Base-by-base conservation (phyloP, 2,888 invertebrate species). In the Ornithoptera alexandrae region DNA sequence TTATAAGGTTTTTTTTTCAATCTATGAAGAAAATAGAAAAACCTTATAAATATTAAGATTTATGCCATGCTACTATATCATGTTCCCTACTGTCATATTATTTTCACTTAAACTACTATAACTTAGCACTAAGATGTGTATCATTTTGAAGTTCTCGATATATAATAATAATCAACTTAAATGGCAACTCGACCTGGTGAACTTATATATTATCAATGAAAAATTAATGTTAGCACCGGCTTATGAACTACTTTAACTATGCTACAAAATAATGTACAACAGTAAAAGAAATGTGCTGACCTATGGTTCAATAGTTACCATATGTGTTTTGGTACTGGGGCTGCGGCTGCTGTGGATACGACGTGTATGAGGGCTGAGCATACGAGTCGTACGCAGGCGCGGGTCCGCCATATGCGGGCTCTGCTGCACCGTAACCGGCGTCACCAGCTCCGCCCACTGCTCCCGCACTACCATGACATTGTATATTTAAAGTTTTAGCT, bases 281-380 rank as follows among this genome's bases (percentile, higher is more conserved):
- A 46, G 5, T 67, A 46, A 57, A 42, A 57, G 53, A 53, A 57
- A 20, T 60, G 36, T 30, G 30, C 53, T 50, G 36, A 39, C 30
- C 53, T 60, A 30, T 61, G 10, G 7, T 17, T 30, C 53, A 22
- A 76, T 78, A 87, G 88, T 89, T 83, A 92, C 92, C 92, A 79
- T 90, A 90, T 78, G 83, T 89, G 80, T 84, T 86, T 77, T 79
- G 81, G 76, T 91, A 89, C 72, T 86, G 89, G n/a, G 83, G 82
- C 70, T 86, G 89, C 20, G 83, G 82, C 70, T 86, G 85, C 71
- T 84, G 89, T 72, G 90, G 89, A 75, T 90, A 90, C 0, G 87
- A 82, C 78, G 79, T 86, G 83, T 91, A 91, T 0, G 88, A 73
- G 15, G 89, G 86, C 72, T 91, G 91, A 1, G 87, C 76, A 76